Percentiles rank a stretch among this genome's conserved stretches.
phyloP scores from a whole-genome alignment of 2,888 invertebrate genomes.

The Cryptocephalus moraei region DNA sequence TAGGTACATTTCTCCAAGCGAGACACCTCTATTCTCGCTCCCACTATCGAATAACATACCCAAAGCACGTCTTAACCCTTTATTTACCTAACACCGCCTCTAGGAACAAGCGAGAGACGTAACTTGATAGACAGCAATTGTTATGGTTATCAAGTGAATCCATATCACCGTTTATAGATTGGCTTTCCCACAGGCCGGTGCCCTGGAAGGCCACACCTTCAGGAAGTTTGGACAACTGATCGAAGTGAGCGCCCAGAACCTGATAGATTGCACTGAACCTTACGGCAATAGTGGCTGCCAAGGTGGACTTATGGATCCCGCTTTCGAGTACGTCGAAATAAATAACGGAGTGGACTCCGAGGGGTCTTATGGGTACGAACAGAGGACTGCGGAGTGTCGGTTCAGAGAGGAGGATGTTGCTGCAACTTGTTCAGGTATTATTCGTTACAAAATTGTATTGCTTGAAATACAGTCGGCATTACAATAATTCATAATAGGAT shows the following conservation, averaged over 20 bases:
- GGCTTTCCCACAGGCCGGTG: slow-evolving; percentile 42
- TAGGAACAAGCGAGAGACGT: too few species aligned
- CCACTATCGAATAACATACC: too few species aligned
- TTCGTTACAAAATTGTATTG: slow-evolving; percentile 27
- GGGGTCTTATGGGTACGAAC: slow-evolving; percentile 43
- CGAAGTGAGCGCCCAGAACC: slow-evolving; percentile 46
- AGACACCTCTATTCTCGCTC: too few species aligned
- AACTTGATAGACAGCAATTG: too few species aligned
- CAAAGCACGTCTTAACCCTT: too few species aligned
- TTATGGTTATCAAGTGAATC: too few species aligned
- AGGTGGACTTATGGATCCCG: slow-evolving; percentile 44
- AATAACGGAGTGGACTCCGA: slow-evolving; percentile 48
- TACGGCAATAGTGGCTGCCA: slow-evolving; percentile 45
- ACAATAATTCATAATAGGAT: too few species aligned
- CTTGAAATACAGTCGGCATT: too few species aligned
- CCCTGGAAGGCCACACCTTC: slow-evolving; percentile 45
- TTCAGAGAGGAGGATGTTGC: slow-evolving; percentile 20
- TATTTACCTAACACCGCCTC: too few species aligned
- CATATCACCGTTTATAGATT: too few species aligned
- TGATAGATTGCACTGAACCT: slow-evolving; percentile 43
- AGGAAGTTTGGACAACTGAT: slow-evolving; percentile 42
- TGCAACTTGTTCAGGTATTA: slow-evolving; percentile 30
- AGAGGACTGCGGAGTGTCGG: slow-evolving; percentile 20
- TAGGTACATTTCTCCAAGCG: too few species aligned
- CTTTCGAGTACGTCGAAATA: slow-evolving; percentile 40